Evolutionary conservation across 2,888 invertebrate species (phyloP), one percentile per base, ranked within the genome.

Genomic region (Tachina lurida): DNA sequence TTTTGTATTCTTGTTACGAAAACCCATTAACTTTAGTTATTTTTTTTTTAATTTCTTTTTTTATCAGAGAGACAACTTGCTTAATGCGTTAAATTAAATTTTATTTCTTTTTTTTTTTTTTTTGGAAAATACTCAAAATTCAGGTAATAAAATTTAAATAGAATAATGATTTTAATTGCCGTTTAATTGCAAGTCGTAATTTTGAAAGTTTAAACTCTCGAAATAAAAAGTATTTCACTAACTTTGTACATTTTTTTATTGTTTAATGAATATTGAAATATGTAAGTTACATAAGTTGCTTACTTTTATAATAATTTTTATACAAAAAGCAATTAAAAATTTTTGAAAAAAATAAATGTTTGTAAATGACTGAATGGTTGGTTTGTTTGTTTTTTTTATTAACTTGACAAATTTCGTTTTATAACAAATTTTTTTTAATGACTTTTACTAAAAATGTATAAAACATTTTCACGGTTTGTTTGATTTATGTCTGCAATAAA

Each of bases 401-500:
- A 10, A 17, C 8, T 54, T 63, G 63, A 73, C 22, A 52, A 56
- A 63, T 43, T 31, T 31, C n/a, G 15, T 52, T 22, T 41, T 0
- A 39, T 1, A 60, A 47, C 63, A 43, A 47, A 31, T 31, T 31
- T 39, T 62, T 74, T 74, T 75, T 41, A 70, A 52, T 68, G 65
- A 22, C 41, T n/a, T 41, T 68, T 78, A 43, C 17, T 15, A 17
- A 39, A n/a, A 10, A 52, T 15, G 19, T 15, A 62, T 39, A 49
- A 41, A 39, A 19, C 3, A 22, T 13, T 62, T 63, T 54, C 4
- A 62, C 12, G 47, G 10, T 45, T 45, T 58, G 22, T 43, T 78
- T 78, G 54, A 62, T 58, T 70, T 22, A 52, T 54, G 45, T 17
- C 54, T 19, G 45, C 54, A 70, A 54, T 71, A 17, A 62, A 13